phyloP scores from a whole-genome alignment of 2,113 vertebrate species.

The Notiomystis cincta region DNA sequence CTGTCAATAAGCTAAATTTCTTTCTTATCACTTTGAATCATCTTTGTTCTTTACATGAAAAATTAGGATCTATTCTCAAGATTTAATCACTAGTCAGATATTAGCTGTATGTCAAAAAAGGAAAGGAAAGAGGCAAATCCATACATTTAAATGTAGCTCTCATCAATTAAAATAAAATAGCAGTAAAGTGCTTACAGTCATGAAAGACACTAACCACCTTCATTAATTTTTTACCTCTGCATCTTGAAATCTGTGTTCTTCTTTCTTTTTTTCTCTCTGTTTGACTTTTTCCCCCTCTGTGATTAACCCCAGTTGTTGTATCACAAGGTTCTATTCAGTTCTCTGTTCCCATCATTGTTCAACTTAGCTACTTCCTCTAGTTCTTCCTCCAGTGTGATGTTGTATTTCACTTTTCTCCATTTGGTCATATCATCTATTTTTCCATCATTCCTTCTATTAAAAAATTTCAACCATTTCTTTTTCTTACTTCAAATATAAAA shows the following conservation, averaged over 20 bases:
- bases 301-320: not conserved
- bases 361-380: not conserved
- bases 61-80: not conserved
- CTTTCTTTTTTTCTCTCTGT: not conserved
- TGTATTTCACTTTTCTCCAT: not conserved
- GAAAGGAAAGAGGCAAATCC: not conserved
- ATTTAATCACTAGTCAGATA: not conserved
- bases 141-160: not conserved
- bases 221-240: not conserved
- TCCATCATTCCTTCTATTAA: not conserved
- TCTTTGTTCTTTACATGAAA: not conserved
- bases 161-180: not conserved
- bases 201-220: rapidly evolving
- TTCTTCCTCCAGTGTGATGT: not conserved
- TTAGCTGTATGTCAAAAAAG: not conserved
- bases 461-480: not conserved
- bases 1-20: not conserved
- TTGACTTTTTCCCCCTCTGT: not conserved
- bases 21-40: not conserved
- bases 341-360: not conserved
- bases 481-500: not conserved
- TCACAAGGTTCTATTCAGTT: not conserved
- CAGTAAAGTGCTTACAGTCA: not conserved
- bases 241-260: not conserved
- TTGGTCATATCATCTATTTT: not conserved